Conservation (phyloP, 2,888 invertebrate species). For the Amphipoea oculea region DNA sequence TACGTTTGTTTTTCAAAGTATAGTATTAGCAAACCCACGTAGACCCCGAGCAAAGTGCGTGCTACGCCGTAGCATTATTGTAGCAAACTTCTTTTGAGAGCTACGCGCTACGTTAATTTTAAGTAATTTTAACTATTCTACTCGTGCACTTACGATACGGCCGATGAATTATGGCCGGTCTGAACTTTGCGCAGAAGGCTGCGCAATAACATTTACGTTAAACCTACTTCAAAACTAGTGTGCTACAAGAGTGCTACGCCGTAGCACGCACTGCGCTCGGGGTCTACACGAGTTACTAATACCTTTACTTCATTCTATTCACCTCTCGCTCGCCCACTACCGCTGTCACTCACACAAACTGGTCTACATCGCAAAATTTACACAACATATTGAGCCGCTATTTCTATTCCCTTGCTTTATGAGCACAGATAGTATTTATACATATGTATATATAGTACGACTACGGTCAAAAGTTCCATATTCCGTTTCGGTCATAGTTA, state of each 20-base stretch:
- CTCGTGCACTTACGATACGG: neutral
- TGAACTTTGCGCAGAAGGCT: neutral
- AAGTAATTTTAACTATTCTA: neutral
- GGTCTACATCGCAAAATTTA: neutral
- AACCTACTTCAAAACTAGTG: neutral
- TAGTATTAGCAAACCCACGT: neutral
- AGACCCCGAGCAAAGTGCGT: neutral
- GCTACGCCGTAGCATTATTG: slow-evolving; percentile 4
- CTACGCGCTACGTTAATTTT: neutral
- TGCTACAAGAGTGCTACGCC: neutral
- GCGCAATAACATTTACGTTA: too few relatives aligned
- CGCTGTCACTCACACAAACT: neutral
- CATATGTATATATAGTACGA: neutral
- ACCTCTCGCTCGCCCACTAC: neutral
- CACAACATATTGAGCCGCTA: neutral
- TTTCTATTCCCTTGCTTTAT: neutral
- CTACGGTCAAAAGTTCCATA: neutral
- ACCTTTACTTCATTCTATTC: neutral
- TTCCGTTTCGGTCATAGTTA: neutral
- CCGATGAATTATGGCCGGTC: neutral
- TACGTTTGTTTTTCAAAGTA: neutral
- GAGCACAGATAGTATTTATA: too few relatives aligned
- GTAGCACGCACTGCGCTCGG: neutral
- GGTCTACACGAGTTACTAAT: neutral
- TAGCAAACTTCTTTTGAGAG: neutral